Evolutionary conservation across 2,797 vertebrate genomes (phyloP).

Genomic region (Crenichthys baileyi): DNA sequence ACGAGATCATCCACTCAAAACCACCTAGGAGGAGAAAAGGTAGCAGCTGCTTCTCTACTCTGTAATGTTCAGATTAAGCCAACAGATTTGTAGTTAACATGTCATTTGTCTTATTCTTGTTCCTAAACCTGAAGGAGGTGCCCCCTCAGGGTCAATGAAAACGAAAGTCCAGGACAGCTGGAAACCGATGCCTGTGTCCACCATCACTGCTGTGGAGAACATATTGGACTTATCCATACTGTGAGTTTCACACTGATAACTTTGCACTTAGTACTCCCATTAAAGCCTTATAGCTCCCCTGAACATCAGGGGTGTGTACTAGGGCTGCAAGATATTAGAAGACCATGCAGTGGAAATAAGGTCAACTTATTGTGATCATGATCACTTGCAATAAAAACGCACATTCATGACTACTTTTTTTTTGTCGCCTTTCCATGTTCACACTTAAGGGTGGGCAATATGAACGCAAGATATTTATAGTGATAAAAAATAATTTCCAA

Average conservation of each 20-base stretch:
- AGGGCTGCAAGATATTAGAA: background rate
- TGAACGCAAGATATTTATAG: too few relatives aligned
- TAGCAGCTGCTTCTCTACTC: constrained; percentile 21
- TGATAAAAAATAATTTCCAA: too few relatives aligned
- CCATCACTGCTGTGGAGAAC: constrained; percentile 69
- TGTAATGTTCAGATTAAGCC: background rate
- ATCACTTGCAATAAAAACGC: background rate
- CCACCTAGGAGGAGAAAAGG: constrained; percentile 50
- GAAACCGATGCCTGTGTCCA: constrained; percentile 58
- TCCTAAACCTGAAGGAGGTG: constrained; percentile 15
- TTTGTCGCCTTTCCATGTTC: background rate
- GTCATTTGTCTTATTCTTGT: background rate
- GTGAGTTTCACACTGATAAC: constrained; percentile 63
- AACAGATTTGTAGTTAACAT: background rate
- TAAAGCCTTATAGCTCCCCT: background rate
- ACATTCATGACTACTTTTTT: background rate
- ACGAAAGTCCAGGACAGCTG: constrained; percentile 60
- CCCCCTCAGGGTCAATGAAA: constrained; percentile 35
- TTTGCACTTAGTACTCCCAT: background rate
- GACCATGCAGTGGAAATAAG: too few relatives aligned
- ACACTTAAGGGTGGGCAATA: too few relatives aligned
- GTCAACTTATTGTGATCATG: background rate
- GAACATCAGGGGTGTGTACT: background rate
- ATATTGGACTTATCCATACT: constrained; percentile 75
- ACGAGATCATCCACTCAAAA: constrained; percentile 1